Base-by-base conservation (phyloP, 1,140 invertebrate genomes). In the Xylocopa sonorina region DNA sequence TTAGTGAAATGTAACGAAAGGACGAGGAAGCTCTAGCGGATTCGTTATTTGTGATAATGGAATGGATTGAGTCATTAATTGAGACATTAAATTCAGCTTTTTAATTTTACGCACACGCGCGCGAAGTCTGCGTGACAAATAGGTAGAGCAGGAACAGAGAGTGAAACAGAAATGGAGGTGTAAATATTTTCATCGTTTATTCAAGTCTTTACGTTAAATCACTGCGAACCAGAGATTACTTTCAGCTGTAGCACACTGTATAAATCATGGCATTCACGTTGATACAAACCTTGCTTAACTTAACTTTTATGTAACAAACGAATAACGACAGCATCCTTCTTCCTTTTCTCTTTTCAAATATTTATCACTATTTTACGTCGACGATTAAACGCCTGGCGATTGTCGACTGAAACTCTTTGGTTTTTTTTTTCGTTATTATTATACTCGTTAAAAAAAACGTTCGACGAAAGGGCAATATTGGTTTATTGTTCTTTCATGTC, bases 141-240 rank as follows among this genome's bases (percentile, higher is more conserved):
- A n/a, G n/a, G n/a, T n/a, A n/a, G 58, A 18, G 51, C 46, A 41
- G 9, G 18, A 10, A n/a, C 14, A 29, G 12, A 29, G 2, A 9
- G 9, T n/a, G 6, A 12, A 9, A 0, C 12, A 12, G 38, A 64
- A 43, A 64, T 38, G 24, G 24, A 27, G 32, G 34, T 12, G 51
- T n/a, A 51, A n/a, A n/a, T n/a, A n/a, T n/a, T n/a, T n/a, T n/a
- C n/a, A 74, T 51, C 6, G 21, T 74, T 74, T 66, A 16, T 64
- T 64, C 6, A 41, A 64, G 34, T 14, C 12, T 64, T n/a, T 29
- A 21, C 18, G 27, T 41, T n/a, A n/a, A n/a, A 64, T n/a, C 32
- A n/a, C n/a, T 7, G 34, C 7, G 46, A 41, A 64, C n/a, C 46
- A 12, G 12, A 27, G 72, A 64, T 64, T 74, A 64, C 41, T 38